Conservation (phyloP, 2,113 vertebrate species). For the Sceloporus tristichus region DNA sequence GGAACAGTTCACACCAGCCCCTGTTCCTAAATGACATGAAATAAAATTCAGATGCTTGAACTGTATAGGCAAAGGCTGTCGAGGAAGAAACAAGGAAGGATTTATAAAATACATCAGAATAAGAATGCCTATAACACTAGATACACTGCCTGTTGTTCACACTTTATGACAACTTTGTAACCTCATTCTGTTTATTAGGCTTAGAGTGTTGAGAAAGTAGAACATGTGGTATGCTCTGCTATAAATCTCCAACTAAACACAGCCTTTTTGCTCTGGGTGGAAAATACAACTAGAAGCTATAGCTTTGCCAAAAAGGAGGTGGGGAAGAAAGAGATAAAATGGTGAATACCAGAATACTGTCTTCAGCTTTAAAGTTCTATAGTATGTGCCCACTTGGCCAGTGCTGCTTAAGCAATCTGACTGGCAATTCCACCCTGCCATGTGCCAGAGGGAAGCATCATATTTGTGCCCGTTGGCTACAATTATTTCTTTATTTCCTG, state of each 20-base stretch:
- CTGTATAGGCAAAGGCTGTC: conserved; percentile 40
- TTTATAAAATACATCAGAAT: conserved; percentile 31
- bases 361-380: neutral
- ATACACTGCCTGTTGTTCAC: neutral
- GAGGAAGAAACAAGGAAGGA: neutral
- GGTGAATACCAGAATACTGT: no score
- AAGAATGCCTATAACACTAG: conserved; percentile 41
- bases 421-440: no score
- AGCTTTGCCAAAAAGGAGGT: neutral
- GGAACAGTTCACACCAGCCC: conserved; percentile 55
- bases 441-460: no score
- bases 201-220: conserved; percentile 32
- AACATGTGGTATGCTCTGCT: neutral
- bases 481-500: no score
- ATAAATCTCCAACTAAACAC: conserved; percentile 24
- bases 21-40: conserved; percentile 65
- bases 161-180: conserved; percentile 53
- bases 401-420: no score
- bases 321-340: neutral
- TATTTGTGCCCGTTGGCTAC: no score
- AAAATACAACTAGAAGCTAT: neutral
- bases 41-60: conserved; percentile 64
- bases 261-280: neutral
- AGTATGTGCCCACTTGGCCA: no score
- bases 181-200: conserved; percentile 49